Base-by-base conservation (phyloP, 2,797 vertebrate species). In the Pseudochromis fuscus region DNA sequence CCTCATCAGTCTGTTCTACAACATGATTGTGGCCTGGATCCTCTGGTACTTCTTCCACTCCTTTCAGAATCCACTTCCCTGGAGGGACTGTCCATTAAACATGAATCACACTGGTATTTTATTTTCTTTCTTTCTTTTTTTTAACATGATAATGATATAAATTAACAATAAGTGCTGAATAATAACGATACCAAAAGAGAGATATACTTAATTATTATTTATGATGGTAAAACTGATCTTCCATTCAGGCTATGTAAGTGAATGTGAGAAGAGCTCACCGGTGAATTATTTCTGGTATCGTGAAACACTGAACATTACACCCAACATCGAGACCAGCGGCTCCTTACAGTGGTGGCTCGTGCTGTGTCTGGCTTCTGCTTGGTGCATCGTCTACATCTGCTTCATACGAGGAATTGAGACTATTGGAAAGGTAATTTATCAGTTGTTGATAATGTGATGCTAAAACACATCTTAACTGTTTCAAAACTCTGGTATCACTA, bases 261-360 rank as follows among this genome's bases (percentile, higher is more conserved):
- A 96, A 80, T 96, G 95, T 73, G 84, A 85, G 3, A 65, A 85
- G 84, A 95, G 94, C 40, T 89, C 94, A 0, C 0, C 95, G 0
- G 94, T 96, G 61, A 95, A 90, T 81, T 96, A 96, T 71, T 96
- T 95, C 78, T 96, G 96, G 96, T 96, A 96, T 79, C 93, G 94
- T 40, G 80, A 87, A 68, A 96, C 95, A 0, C 87, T 97, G 65
- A 95, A 97, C 75, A 85, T 95, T 73, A 91, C 94, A 0, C 73
- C 94, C 0, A 87, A 93, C 68, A 87, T 96, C 11, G 30, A 62
- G 0, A 86, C 85, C 33, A 91, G 77, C 0, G 95, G 94, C 1
- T 71, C 75, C 0, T 5, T 94, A 30, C 94, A 95, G 77, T 95
- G 95, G 95, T 89, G 88, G 91, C 82, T 96, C 2, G 83, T 95